Evolutionary conservation across 2,888 invertebrate genomes (phyloP), one percentile per base, ranked within the genome.

Genomic region (Hololepta plana): DNA sequence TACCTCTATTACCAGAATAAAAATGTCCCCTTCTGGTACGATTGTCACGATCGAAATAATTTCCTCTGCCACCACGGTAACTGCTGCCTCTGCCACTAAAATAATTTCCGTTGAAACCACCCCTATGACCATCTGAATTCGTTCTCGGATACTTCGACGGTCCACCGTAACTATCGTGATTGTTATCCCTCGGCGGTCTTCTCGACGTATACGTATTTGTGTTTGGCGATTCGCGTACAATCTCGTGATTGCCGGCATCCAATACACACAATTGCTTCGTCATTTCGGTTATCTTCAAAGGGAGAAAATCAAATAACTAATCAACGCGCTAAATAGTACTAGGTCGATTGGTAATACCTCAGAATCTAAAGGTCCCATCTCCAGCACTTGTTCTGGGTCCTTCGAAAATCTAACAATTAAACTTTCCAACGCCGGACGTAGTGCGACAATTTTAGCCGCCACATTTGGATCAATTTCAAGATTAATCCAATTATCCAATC

Each of bases 401-500:
- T 70, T 64, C 2, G 88, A 75, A 1, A 80, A 77, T 29, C 73
- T 58, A 5, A 85, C 70, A 3, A 95, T 73, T 2, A 95, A 59
- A 35, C 71, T 65, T 56, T 96, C 95, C 4, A 96, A 47, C 2
- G 84, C 84, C 1, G 93, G 91, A 15, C 93, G 67, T 4, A 98
- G 57, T 2, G 88, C 81, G 1, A 82, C 72, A 27, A 96, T 67
- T 16, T 73, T 62, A 0, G 88, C 76, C 0, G 95, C 96, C 5
- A 72, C 51, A 17, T 60, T 50, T 0, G 81, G 71, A 29, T 76
- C 64, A 72, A 95, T 90, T 8, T 77, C 68, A 31, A 96, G 62
- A 53, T 85, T 88, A 24, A 96, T 68, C 93, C 95, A 95, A 49
- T 85, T 84, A 55, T 96, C 96, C 3, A 96, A 53, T 1, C 79